A percentile compares a stretch with the other conserved stretches of the same genome.
Conservation (phyloP, 2,113 vertebrate species). For the Anoura caudifer region DNA sequence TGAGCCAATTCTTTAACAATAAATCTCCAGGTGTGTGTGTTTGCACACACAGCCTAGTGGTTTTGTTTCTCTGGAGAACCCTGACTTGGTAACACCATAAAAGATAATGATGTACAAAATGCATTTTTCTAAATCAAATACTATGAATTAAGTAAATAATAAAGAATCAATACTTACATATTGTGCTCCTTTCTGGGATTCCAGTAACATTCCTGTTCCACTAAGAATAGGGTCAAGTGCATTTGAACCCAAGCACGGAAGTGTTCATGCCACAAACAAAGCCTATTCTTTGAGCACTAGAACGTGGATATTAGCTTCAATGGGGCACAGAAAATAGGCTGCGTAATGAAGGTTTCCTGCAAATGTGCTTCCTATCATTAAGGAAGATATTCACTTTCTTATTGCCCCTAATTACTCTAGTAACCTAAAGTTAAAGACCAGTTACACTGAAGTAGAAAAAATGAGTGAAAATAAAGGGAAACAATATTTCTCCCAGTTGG, state of each 20-base stretch:
- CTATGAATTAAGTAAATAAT: neutral
- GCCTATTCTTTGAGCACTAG: neutral
- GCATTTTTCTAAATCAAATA: neutral
- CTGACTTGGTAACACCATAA: neutral
- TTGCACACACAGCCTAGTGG: neutral
- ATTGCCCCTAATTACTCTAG: neutral
- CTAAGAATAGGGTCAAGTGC: neutral
- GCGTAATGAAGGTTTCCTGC: slow-evolving; percentile 19
- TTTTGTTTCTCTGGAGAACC: neutral
- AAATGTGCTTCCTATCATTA: slow-evolving; percentile 27
- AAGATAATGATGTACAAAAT: neutral
- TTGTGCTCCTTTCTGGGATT: neutral
- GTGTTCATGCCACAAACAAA: neutral
- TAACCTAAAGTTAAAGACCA: slow-evolving; percentile 39
- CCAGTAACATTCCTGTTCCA: neutral
- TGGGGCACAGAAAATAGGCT: neutral
- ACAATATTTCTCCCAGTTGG: neutral
- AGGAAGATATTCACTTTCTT: slow-evolving; percentile 13
- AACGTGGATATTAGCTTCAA: neutral
- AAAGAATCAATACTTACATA: neutral
- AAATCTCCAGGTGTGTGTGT: neutral
- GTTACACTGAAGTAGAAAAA: neutral
- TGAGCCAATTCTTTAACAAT: neutral
- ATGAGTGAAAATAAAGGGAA: neutral
- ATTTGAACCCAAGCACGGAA: neutral